These are phyloP conservation scores for Cosmia pyralina DNA, from an alignment of 2,888 invertebrate genomes.

Conservation along the genomic window DNA sequence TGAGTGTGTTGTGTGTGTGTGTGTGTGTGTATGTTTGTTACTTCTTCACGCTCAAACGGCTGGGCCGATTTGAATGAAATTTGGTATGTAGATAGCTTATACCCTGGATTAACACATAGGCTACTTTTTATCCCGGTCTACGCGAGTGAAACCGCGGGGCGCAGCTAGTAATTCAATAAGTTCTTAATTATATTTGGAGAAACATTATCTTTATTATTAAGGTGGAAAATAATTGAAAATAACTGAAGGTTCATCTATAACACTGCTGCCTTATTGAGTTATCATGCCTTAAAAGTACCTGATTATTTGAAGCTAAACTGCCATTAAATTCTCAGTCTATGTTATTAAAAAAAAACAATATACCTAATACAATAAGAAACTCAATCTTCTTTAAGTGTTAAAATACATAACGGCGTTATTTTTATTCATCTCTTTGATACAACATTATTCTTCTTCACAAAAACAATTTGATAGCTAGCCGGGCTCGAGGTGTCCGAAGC, in stretches of 20 bases:
- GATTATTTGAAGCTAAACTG: neutral
- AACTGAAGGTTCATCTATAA: neutral
- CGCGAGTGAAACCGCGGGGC: too few relatives aligned
- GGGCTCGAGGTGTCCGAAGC: constrained; percentile 21
- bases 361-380: constrained; percentile 21
- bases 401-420: constrained; percentile 47
- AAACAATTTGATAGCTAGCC: constrained; percentile 49
- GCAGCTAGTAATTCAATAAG: constrained; percentile 21
- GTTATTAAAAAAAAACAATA: constrained; percentile 18
- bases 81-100: too few relatives aligned
- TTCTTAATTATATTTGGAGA: constrained; percentile 1
- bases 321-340: neutral
- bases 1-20: too few relatives aligned
- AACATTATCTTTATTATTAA: neutral
- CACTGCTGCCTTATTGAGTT: neutral
- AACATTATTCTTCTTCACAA: constrained; percentile 44
- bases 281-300: neutral
- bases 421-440: constrained; percentile 46
- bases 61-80: too few relatives aligned
- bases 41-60: too few relatives aligned
- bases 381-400: constrained; percentile 36
- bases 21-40: too few relatives aligned
- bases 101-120: too few relatives aligned
- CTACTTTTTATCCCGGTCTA: too few relatives aligned
- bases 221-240: neutral